Conservation (phyloP, 1,140 invertebrate species). For the Penaeus japonicus region DNA sequence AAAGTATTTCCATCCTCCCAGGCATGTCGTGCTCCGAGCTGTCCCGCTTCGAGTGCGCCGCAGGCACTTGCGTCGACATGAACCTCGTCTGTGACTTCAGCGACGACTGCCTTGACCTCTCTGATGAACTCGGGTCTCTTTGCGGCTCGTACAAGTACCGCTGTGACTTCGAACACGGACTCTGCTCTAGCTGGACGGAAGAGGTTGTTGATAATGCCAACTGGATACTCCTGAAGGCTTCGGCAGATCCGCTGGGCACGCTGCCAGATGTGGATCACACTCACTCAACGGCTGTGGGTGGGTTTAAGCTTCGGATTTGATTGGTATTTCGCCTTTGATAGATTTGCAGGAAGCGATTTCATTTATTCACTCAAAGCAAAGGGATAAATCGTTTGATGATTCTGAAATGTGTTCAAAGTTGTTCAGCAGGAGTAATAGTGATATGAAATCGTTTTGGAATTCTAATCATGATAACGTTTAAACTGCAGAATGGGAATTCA, state of each 20-base stretch:
- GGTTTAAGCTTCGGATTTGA: too few relatives aligned
- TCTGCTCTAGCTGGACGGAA: constrained; percentile 24
- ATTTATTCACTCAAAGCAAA: background rate
- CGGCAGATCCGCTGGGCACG: constrained; percentile 4
- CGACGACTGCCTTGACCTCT: constrained; percentile 36
- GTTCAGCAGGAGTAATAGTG: too few relatives aligned
- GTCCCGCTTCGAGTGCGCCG: background rate
- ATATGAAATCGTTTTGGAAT: too few relatives aligned
- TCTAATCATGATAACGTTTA: too few relatives aligned
- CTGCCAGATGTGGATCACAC: constrained; percentile 20
- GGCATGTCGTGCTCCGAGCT: constrained; percentile 28
- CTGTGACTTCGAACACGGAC: constrained; percentile 32
- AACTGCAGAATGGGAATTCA: too few relatives aligned
- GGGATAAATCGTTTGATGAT: too few relatives aligned
- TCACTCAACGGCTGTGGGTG: background rate
- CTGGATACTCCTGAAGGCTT: constrained; percentile 26
- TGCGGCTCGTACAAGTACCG: background rate
- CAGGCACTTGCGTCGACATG: constrained; percentile 16
- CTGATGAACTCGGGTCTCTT: background rate
- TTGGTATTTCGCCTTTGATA: background rate
- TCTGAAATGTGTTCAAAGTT: too few relatives aligned
- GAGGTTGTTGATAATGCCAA: constrained; percentile 28
- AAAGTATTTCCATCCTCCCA: background rate
- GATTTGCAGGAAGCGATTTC: background rate
- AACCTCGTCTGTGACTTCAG: constrained; percentile 22